Conservation (phyloP, 2,888 invertebrate species). For the Cybosia mesomella region DNA sequence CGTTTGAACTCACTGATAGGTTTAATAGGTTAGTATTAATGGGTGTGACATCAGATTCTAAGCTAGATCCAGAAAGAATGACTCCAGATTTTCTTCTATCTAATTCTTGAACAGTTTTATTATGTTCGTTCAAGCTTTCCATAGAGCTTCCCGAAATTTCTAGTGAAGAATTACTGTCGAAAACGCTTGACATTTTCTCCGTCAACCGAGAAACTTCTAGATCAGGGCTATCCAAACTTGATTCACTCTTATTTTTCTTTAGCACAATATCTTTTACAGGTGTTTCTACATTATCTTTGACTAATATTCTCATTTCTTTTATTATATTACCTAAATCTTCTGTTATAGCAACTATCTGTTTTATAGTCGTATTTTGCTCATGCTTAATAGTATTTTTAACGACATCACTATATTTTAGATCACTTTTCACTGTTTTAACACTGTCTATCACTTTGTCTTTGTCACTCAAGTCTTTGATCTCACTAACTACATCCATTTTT, state of each 20-base stretch:
- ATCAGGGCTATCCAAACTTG: conserved; percentile 84
- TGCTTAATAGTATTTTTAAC: conserved; percentile 50
- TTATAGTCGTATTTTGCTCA: conserved; percentile 59
- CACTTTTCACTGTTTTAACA: conserved; percentile 47
- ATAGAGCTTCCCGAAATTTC: conserved; percentile 84
- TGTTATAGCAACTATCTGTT: conserved; percentile 74
- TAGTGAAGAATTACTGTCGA: conserved; percentile 81
- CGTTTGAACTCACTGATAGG: conserved; percentile 81
- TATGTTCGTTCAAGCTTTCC: conserved; percentile 78
- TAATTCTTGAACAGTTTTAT: conserved; percentile 66
- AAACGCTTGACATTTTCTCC: conserved; percentile 75
- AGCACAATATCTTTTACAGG: conserved; percentile 72
- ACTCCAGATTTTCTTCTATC: conserved; percentile 72
- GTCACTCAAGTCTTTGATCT: conserved; percentile 17
- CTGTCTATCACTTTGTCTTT: conserved; percentile 34
- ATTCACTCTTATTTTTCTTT: conserved; percentile 85
- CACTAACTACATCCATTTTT: conserved; percentile 12
- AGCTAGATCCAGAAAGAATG: conserved; percentile 74
- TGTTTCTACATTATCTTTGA: conserved; percentile 55
- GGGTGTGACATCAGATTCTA: conserved; percentile 79
- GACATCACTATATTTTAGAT: conserved; percentile 56
- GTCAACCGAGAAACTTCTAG: conserved; percentile 83
- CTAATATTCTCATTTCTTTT: conserved; percentile 74
- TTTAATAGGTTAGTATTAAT: conserved; percentile 74
- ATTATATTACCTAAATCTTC: conserved; percentile 79